Base-by-base conservation (phyloP, 30 jellyfish, hydroid and myxozoan genomes). In the Hydractinia symbiolongicarpus region DNA sequence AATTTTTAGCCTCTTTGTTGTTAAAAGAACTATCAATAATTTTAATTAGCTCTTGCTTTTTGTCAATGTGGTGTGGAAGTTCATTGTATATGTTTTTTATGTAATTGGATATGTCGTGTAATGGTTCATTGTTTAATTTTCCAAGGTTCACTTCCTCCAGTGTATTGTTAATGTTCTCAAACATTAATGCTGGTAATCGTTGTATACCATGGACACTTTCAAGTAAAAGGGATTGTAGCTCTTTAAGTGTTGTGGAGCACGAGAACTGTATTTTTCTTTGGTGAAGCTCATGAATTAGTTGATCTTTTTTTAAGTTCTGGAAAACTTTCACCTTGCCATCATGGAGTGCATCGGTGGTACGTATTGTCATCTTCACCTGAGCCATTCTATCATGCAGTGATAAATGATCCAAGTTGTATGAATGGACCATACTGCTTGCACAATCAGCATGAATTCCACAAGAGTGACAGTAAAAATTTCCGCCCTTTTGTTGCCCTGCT, bases 131-230 rank as follows among this genome's bases (percentile, higher is more conserved):
- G 50, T 21, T 55, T 60, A 72, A 72, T 21, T 20, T 55, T 21
- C 9, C 81, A 21, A 30, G 44, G 44, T 30, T 30, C 44, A 30
- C 44, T 30, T 30, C 44, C 44, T 30, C 44, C 44, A 30, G 44
- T 30, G 44, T 21, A 72, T 52, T 60, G 20, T 19, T 21, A 21
- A 60, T n/a, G 40, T 50, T 72, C 49, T 30, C 17, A 72, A 52
- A 72, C 61, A 72, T 30, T 44, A 72, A 8, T 9, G 81, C 81
- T 20, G 81, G 81, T 19, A 72, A 44, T 19, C 81, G 61, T 55
- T 72, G 81, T 19, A 72, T 72, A 44, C 81, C 81, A 72, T 16
- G 19, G 17, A 58, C 19, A 11, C 19, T 16, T 11, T 58, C 19
- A 16, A 11, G 15, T 13, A 58, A 58, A 11, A 58, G 69, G 15